These are phyloP conservation scores for Knipowitschia caucasica DNA, from an alignment of 2,797 vertebrate genomes.

Conservation along the genomic window DNA sequence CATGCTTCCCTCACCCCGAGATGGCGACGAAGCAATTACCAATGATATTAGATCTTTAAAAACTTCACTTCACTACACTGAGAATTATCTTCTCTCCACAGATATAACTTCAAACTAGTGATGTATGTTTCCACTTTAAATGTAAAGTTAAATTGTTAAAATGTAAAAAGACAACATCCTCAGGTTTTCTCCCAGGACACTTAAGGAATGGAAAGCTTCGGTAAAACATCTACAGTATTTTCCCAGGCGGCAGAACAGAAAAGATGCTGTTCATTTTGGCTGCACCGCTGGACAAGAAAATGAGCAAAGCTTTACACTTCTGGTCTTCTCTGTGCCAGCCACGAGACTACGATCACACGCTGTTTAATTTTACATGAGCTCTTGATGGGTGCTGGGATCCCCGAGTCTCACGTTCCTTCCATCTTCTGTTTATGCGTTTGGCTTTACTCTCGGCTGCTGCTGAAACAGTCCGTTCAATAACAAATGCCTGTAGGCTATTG, in stretches of 20 bases:
- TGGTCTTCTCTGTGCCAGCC: constrained; percentile 18
- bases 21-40: too few relatives aligned
- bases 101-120: too few relatives aligned
- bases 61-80: too few relatives aligned
- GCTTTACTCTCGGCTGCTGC: constrained; percentile 30
- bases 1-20: too few relatives aligned
- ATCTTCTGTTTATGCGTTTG: constrained; percentile 29
- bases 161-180: too few relatives aligned
- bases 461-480: constrained; percentile 47
- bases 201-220: constrained; percentile 23
- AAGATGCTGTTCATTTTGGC: too few relatives aligned
- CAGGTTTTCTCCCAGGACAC: too few relatives aligned
- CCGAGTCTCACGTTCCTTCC: constrained; percentile 33
- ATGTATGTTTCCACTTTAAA: too few relatives aligned
- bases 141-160: too few relatives aligned
- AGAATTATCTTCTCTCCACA: too few relatives aligned
- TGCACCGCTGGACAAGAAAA: constrained; percentile 37
- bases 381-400: constrained; percentile 44
- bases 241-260: too few relatives aligned
- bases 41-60: too few relatives aligned
- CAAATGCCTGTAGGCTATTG: constrained; percentile 4
- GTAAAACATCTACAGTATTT: constrained; percentile 32
- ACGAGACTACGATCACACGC: constrained; percentile 56
- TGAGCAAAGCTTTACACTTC: constrained; percentile 8
- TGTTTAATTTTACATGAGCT: constrained; percentile 54